A percentile compares a stretch with the other conserved stretches of the same genome.
These are phyloP conservation scores for Lycophotia porphyrea DNA, from an alignment of 2,888 invertebrate genomes.

Conservation along the genomic window DNA sequence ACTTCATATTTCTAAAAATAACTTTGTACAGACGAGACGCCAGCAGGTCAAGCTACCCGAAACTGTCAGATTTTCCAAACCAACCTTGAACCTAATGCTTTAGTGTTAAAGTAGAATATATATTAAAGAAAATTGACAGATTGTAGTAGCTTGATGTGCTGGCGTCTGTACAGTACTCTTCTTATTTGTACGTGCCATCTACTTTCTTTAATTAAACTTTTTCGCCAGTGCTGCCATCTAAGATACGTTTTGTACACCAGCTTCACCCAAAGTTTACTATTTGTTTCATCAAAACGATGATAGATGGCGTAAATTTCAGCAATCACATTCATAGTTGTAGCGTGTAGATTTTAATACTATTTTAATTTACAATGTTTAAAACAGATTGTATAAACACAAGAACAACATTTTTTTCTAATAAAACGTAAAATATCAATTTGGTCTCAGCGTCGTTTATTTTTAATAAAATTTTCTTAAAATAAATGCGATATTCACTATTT, in stretches of 20 bases:
- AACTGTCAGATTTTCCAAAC: too few species aligned
- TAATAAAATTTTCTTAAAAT: conserved; percentile 19
- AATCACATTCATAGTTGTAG: neutral
- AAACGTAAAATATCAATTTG: neutral
- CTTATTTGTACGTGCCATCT: too few species aligned
- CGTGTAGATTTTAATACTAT: neutral
- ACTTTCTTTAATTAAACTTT: neutral
- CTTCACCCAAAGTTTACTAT: neutral
- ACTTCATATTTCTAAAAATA: neutral
- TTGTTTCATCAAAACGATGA: neutral
- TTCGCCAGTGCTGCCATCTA: conserved; percentile 41
- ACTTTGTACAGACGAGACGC: neutral
- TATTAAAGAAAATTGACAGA: too few species aligned
- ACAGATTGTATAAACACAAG: neutral
- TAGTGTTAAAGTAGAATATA: too few species aligned
- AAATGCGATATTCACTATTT: conserved; percentile 14
- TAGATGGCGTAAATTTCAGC: conserved; percentile 31
- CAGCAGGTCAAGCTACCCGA: too few species aligned
- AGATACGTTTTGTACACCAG: neutral
- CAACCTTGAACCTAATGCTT: too few species aligned
- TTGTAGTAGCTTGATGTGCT: too few species aligned
- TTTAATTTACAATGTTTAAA: neutral
- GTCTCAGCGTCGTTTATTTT: conserved; percentile 31
- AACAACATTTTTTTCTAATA: neutral
- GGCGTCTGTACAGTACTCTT: neutral